Percentiles rank a stretch among this genome's conserved stretches.
Evolutionary conservation across 2,797 vertebrate genomes (phyloP).

Genomic region (Varecia variegata): DNA sequence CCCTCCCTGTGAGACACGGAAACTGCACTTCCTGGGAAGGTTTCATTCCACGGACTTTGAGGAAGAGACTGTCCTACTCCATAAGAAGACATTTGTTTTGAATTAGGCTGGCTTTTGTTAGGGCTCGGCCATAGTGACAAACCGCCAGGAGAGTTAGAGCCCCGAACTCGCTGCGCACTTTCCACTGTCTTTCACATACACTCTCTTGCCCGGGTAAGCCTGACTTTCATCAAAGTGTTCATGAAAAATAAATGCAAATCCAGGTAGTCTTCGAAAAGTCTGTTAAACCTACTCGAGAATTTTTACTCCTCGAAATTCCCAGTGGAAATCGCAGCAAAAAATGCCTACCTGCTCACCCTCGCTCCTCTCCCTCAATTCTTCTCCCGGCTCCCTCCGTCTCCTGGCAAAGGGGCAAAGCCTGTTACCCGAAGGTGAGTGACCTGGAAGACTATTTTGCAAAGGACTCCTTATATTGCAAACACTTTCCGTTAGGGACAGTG

Average conservation of each 20-base stretch:
- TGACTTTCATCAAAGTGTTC: background rate
- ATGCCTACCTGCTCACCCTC: background rate
- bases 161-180: background rate
- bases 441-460: constrained; percentile 50
- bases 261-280: constrained; percentile 40
- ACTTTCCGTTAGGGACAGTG: constrained; percentile 33
- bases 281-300: constrained; percentile 9
- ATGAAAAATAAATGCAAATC: constrained; percentile 58
- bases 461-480: constrained; percentile 50
- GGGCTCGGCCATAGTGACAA: background rate
- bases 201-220: background rate
- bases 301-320: constrained; percentile 48
- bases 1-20: background rate
- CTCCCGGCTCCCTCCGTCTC: background rate
- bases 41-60: background rate
- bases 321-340: constrained; percentile 23
- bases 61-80: background rate
- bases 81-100: constrained; percentile 34
- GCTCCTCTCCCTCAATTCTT: background rate
- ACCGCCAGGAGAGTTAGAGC: background rate
- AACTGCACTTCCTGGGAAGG: background rate
- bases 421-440: constrained; percentile 52
- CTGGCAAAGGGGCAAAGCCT: constrained; percentile 1
- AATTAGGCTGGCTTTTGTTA: constrained; percentile 36
- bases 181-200: background rate